Conservation (phyloP, 2,888 invertebrate genomes). For the Horisme vitalbata region DNA sequence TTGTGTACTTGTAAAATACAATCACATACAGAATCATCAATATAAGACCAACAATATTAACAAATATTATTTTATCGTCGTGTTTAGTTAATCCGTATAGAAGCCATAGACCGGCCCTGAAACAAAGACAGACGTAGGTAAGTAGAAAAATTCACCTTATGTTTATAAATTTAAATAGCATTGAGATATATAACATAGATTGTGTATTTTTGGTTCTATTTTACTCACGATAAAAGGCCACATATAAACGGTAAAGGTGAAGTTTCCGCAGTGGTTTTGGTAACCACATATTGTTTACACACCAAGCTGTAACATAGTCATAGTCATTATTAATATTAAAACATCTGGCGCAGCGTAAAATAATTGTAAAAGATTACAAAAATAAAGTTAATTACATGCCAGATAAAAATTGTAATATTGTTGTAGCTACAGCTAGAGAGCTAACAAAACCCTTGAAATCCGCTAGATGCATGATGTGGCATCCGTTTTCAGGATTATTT, state of each 20-base stretch:
- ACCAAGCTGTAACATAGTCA: slow-evolving; percentile 84
- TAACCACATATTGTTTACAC: slow-evolving; percentile 88
- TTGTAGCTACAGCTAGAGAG: slow-evolving; percentile 86
- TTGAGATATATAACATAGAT: background rate
- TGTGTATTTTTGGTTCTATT: background rate
- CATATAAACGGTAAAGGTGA: slow-evolving; percentile 90
- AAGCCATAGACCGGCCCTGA: slow-evolving; percentile 90
- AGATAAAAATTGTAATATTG: slow-evolving; percentile 92
- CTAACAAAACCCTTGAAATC: slow-evolving; percentile 54
- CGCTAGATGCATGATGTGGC: slow-evolving; percentile 43
- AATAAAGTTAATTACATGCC: slow-evolving; percentile 88
- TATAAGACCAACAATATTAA: slow-evolving; percentile 88
- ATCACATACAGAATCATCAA: slow-evolving; percentile 87
- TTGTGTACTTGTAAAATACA: slow-evolving; percentile 88
- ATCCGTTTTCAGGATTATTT: background rate
- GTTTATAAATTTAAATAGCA: too few species aligned
- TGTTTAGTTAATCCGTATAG: slow-evolving; percentile 89
- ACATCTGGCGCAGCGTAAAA: background rate
- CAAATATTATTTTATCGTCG: slow-evolving; percentile 88
- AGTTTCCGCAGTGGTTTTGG: slow-evolving; percentile 89
- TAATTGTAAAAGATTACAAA: background rate
- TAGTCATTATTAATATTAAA: background rate
- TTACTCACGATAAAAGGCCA: slow-evolving; percentile 88
- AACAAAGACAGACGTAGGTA: slow-evolving; percentile 54
- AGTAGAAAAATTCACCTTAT: too few species aligned